Conservation (phyloP, 2,797 vertebrate species). For the Gastrophryne carolinensis region DNA sequence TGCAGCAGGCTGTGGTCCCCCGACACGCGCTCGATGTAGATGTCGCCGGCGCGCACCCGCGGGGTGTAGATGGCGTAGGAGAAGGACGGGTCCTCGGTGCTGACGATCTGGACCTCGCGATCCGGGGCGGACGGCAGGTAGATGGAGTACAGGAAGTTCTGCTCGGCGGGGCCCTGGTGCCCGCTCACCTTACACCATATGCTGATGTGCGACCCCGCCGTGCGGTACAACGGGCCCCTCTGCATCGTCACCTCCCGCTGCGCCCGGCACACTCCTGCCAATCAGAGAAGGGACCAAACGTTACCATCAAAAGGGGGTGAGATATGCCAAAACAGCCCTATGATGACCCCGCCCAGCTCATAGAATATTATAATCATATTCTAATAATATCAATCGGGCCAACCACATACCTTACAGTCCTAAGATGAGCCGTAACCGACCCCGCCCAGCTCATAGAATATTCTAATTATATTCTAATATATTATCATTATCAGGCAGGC, state of each 20-base stretch:
- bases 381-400: too few relatives aligned
- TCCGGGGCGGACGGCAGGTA: constrained; percentile 63
- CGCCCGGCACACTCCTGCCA: constrained; percentile 65
- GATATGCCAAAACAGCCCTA: too few relatives aligned
- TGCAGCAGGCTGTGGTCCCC: constrained; percentile 59
- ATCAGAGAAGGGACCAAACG: too few relatives aligned
- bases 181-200: constrained; percentile 76
- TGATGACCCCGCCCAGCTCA: too few relatives aligned
- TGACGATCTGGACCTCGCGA: constrained; percentile 65
- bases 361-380: too few relatives aligned
- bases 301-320: too few relatives aligned
- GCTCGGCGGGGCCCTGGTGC: constrained; percentile 66
- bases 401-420: too few relatives aligned
- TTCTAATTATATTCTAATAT: too few relatives aligned
- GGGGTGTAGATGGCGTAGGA: constrained; percentile 66
- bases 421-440: too few relatives aligned
- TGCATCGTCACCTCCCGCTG: constrained; percentile 72
- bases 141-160: constrained; percentile 71
- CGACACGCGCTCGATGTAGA: constrained; percentile 62
- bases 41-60: constrained; percentile 61
- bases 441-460: too few relatives aligned
- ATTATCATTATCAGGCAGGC: too few relatives aligned
- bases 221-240: constrained; percentile 71
- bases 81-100: constrained; percentile 62
- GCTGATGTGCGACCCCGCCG: constrained; percentile 69